phyloP scores from a whole-genome alignment of 2,113 vertebrate species.

The Loxodonta africana region DNA sequence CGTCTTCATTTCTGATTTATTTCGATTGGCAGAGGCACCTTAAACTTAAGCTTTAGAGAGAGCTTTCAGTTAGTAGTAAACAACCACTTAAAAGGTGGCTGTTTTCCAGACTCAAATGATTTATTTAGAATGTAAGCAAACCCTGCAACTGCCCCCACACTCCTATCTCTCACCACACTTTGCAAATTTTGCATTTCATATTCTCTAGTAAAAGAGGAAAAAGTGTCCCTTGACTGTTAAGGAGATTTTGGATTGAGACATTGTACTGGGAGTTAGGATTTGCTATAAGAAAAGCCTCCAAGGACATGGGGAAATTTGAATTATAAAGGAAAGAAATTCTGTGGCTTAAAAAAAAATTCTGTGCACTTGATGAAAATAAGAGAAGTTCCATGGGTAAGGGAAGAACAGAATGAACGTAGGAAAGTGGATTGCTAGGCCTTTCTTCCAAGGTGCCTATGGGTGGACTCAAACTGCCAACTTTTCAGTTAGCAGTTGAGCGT shows the following conservation, averaged over 20 bases:
- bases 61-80: background rate
- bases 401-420: background rate
- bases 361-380: background rate
- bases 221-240: background rate
- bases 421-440: background rate
- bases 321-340: background rate
- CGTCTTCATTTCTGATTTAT: slow-evolving; percentile 15
- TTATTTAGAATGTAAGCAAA: background rate
- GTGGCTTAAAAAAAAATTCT: background rate
- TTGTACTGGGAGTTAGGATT: background rate
- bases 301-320: background rate
- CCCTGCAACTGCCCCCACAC: background rate
- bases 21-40: background rate
- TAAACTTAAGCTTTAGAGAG: background rate
- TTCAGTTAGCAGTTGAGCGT: background rate
- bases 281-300: background rate
- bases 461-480: background rate
- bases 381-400: background rate
- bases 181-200: background rate
- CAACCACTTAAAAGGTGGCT: background rate
- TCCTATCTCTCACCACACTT: background rate
- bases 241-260: background rate
- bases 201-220: background rate
- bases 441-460: no score
- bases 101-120: background rate